Evolutionary conservation across 1,140 invertebrate genomes (phyloP).

Genomic region (Drosophila arawakana): DNA sequence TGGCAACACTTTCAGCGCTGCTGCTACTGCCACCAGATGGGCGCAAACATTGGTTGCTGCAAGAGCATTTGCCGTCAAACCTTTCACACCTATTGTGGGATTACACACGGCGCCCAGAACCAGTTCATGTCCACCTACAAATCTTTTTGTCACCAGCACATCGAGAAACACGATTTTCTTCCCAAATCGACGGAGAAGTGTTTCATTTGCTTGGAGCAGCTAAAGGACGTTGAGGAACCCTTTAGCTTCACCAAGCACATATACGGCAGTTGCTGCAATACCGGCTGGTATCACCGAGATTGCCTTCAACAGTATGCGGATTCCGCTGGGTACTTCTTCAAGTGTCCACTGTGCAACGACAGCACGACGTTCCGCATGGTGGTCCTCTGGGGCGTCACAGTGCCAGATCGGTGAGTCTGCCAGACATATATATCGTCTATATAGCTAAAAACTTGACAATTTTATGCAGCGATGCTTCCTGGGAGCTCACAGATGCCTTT

Average conservation of each 20-base stretch:
- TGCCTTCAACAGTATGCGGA: constrained; percentile 60
- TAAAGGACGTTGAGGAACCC: not conserved
- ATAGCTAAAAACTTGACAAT: not conserved
- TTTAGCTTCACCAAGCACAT: constrained; percentile 34
- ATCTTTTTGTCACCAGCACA: constrained; percentile 52
- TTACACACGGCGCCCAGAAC: constrained; percentile 14
- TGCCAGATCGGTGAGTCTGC: constrained; percentile 50
- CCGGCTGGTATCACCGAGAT: constrained; percentile 58
- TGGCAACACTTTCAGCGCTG: constrained; percentile 20
- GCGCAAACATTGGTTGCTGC: constrained; percentile 62
- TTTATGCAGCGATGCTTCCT: constrained; percentile 52
- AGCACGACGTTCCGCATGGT: constrained; percentile 16
- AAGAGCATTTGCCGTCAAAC: not conserved
- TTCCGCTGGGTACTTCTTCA: constrained; percentile 64
- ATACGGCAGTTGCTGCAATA: constrained; percentile 48
- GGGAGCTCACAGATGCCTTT: constrained; percentile 48
- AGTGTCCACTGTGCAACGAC: constrained; percentile 67
- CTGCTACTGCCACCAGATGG: constrained; percentile 25
- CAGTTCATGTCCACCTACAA: constrained; percentile 41
- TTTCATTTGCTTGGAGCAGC: constrained; percentile 43
- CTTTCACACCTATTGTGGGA: constrained; percentile 61
- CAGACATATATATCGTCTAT: not conserved
- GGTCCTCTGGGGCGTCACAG: constrained; percentile 34
- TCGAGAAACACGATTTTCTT: not conserved
- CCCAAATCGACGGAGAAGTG: constrained; percentile 20